A percentile compares a stretch with the other conserved stretches of the same genome.
These are phyloP conservation scores for Scophthalmus maximus DNA, from an alignment of 2,113 vertebrate species.

Conservation along the genomic window DNA sequence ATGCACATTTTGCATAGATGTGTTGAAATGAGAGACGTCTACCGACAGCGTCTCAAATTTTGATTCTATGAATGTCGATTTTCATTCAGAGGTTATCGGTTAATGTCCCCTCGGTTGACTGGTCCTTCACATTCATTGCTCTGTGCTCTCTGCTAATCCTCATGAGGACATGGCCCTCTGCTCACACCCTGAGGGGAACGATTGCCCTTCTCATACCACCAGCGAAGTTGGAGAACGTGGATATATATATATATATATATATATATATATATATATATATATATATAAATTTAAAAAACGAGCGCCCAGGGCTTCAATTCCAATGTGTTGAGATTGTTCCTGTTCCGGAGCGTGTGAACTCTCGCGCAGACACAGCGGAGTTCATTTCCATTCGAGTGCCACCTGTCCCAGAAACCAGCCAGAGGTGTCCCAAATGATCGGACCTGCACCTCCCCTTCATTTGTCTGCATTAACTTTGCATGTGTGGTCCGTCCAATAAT, in stretches of 20 bases:
- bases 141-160: constrained; percentile 67
- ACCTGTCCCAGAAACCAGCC: constrained; percentile 87
- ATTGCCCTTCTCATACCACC: constrained; percentile 60
- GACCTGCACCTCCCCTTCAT: constrained; percentile 82
- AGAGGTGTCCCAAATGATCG: constrained; percentile 80
- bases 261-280: too few species aligned
- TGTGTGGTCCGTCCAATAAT: constrained; percentile 66
- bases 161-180: constrained; percentile 54
- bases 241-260: too few species aligned
- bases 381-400: constrained; percentile 78
- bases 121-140: constrained; percentile 50
- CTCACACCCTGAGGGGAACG: constrained; percentile 51
- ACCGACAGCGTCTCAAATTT: constrained; percentile 33
- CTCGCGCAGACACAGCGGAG: constrained; percentile 43
- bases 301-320: constrained; percentile 68
- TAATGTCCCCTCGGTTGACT: constrained; percentile 56
- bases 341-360: constrained; percentile 71
- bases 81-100: constrained; percentile 47
- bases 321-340: constrained; percentile 70
- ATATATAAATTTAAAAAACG: constrained; percentile 37
- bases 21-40: constrained; percentile 9
- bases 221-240: constrained; percentile 47
- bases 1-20: constrained; percentile 14
- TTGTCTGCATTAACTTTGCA: constrained; percentile 79
- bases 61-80: constrained; percentile 48